Conservation (phyloP, 92 coral and sea anemone genomes). For the Epizoanthus stellaris region DNA sequence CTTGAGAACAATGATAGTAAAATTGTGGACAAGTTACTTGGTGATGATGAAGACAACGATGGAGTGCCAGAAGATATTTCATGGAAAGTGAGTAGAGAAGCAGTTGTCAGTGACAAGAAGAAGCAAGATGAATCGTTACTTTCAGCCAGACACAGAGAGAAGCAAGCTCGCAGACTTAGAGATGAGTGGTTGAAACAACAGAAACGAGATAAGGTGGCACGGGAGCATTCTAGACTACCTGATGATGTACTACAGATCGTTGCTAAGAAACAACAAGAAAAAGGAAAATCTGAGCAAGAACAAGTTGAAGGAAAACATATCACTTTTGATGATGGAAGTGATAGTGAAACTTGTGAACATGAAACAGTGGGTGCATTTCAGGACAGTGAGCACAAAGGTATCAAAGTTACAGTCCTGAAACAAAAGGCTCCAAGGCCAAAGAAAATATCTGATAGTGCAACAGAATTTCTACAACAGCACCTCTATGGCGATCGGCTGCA, state of each 20-base stretch:
- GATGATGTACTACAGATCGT: slow-evolving; percentile 77
- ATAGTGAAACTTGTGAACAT: slow-evolving; percentile 46
- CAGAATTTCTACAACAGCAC: slow-evolving; percentile 75
- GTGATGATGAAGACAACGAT: slow-evolving; percentile 51
- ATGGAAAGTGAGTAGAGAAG: slow-evolving; percentile 80
- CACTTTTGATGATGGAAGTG: slow-evolving; percentile 70
- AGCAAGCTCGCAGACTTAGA: slow-evolving; percentile 74
- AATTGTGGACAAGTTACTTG: not conserved
- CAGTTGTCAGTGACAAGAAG: slow-evolving; percentile 60
- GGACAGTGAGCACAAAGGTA: slow-evolving; percentile 37
- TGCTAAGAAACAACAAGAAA: slow-evolving; percentile 67
- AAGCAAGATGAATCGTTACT: slow-evolving; percentile 66
- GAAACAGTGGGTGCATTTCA: not conserved
- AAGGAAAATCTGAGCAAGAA: slow-evolving; percentile 31
- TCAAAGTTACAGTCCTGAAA: slow-evolving; percentile 77
- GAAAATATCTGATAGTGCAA: slow-evolving; percentile 74
- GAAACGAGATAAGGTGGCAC: slow-evolving; percentile 65
- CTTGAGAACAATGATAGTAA: not conserved
- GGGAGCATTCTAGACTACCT: slow-evolving; percentile 78
- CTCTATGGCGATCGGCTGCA: slow-evolving; percentile 87
- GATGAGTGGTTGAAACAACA: slow-evolving; percentile 69
- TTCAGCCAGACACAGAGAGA: slow-evolving; percentile 62
- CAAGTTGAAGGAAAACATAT: slow-evolving; percentile 35
- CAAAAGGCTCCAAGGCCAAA: slow-evolving; percentile 59
- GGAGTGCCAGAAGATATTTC: slow-evolving; percentile 89